These are phyloP conservation scores for Threskiornis aethiopicus DNA, from an alignment of 2,797 vertebrate species.

Conservation along the genomic window DNA sequence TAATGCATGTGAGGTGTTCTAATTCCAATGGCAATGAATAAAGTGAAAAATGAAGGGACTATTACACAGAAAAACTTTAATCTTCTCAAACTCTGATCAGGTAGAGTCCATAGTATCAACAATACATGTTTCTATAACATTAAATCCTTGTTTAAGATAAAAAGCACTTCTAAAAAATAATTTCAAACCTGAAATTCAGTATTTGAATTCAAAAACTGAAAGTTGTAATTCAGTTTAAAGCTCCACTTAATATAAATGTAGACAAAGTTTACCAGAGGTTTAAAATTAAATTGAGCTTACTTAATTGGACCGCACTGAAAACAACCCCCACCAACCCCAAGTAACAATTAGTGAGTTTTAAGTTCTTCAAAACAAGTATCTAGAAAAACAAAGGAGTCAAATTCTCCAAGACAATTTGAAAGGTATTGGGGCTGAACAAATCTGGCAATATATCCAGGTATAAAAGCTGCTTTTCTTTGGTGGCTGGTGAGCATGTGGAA, in stretches of 20 bases:
- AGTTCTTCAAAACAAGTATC: background rate
- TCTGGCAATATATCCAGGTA: background rate
- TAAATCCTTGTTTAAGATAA: background rate
- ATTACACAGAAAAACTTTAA: background rate
- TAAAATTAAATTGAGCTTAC: background rate
- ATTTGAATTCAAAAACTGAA: background rate
- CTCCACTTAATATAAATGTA: background rate
- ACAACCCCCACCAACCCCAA: background rate
- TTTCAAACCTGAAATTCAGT: background rate
- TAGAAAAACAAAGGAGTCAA: background rate
- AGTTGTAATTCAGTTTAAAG: background rate
- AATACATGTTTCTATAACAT: background rate
- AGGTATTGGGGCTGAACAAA: background rate
- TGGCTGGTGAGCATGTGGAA: background rate
- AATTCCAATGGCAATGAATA: background rate
- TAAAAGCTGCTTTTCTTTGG: background rate
- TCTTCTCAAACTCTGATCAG: background rate
- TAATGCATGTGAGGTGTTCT: background rate
- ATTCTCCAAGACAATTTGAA: background rate
- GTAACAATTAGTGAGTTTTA: background rate
- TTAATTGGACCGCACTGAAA: background rate
- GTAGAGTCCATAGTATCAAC: background rate
- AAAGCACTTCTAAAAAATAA: background rate
- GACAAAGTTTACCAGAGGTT: background rate
- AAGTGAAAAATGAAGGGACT: background rate